Evolutionary conservation across 2,888 invertebrate species (phyloP), one percentile per base, ranked within the genome.

Genomic region (Podotricha telesiphe): DNA sequence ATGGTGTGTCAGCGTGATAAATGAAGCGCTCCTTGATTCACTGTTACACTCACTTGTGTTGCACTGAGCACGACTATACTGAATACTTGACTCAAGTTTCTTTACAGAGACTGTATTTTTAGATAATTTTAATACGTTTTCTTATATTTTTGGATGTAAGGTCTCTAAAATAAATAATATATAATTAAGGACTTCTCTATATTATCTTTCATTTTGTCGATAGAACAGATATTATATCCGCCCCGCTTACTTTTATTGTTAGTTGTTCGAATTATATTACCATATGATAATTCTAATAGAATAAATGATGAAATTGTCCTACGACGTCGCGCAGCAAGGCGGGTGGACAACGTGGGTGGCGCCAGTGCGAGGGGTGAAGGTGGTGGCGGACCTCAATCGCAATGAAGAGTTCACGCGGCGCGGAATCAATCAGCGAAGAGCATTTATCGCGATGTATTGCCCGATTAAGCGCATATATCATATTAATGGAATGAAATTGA

Each of bases 361-460:
- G 53, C 3, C 15, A 1, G 42, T 5, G n/a, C 3, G 15, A 2
- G 19, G 58, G 8, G 40, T 8, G 20, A 28, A 8, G 50, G 68
- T 62, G 53, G 67, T 69, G 42, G 71, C 67, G 73, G 72, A 77
- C 75, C 81, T 82, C 79, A 79, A 82, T 82, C 79, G 78, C 78
- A 75, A 74, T 78, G 76, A 78, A 76, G 74, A 76, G 76, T 78
- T 76, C 73, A 71, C 77, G 74, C 63, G 77, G 76, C 74, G 69
- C 76, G 74, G 75, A 79, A 83, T 83, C 82, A 81, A 83, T 83
- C 83, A 80, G 77, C 69, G 72, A 70, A 73, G 68, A 70, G 62
- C 70, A 56, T 67, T 66, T 69, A 67, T 69, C 67, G 69, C 48
- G 64, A 69, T 58, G 53, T 68, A 72, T 70, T 61, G 67, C 66